A percentile compares a stretch with the other conserved stretches of the same genome.
These are phyloP conservation scores for Orientallactaga sibirica DNA, from an alignment of 2,797 vertebrate genomes.

Conservation along the genomic window DNA sequence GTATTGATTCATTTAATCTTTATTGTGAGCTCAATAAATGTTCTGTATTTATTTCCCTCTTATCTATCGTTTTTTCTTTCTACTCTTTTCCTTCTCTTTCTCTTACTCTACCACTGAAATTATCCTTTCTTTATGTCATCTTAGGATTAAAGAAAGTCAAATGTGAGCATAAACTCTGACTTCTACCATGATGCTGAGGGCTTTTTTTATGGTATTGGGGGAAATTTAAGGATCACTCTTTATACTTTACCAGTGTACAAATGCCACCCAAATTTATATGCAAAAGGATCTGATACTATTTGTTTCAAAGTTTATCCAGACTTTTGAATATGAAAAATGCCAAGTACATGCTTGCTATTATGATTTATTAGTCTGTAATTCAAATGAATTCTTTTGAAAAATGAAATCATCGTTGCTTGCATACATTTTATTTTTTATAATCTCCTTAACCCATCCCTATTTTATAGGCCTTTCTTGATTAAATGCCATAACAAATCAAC, in stretches of 20 bases:
- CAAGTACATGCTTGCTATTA: slow-evolving; percentile 26
- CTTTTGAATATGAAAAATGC: slow-evolving; percentile 57
- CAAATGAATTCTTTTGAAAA: slow-evolving; percentile 36
- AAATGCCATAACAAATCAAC: slow-evolving; percentile 51
- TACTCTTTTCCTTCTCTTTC: background rate
- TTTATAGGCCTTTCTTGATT: slow-evolving; percentile 32
- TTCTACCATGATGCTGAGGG: background rate
- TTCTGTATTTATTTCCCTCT: background rate
- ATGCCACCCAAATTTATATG: background rate
- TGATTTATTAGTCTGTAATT: slow-evolving; percentile 52
- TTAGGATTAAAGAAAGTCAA: background rate
- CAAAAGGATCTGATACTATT: background rate
- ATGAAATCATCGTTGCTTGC: slow-evolving; percentile 17
- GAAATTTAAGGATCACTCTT: background rate
- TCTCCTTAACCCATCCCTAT: background rate
- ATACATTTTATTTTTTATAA: slow-evolving; percentile 16
- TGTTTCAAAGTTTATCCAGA: slow-evolving; percentile 20
- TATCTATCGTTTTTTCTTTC: background rate
- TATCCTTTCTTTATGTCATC: slow-evolving; percentile 12
- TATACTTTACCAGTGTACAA: background rate
- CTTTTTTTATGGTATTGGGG: background rate
- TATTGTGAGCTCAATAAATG: background rate
- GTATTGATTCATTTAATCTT: background rate
- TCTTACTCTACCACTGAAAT: background rate
- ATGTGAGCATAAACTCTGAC: background rate